Evolutionary conservation across 2,888 invertebrate species (phyloP), one percentile per base, ranked within the genome.

Genomic region (Tribolium freemani): DNA sequence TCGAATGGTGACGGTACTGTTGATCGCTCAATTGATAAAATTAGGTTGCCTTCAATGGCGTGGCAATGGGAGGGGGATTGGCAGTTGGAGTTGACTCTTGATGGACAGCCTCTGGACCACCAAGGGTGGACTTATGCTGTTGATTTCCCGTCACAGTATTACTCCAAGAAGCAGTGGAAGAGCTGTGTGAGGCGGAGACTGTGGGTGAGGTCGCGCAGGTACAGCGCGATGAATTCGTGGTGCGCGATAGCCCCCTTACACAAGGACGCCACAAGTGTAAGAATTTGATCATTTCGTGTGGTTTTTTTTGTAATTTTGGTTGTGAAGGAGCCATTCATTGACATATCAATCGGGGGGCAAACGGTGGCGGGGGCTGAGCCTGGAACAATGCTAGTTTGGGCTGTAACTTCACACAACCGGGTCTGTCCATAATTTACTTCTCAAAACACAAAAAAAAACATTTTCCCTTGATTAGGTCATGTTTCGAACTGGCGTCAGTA

Each of bases 51-150:
- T 4, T 96, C 97, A 0, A 94, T 96, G 92, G 96, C 96, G 10
- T 98, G 97, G 97, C 94, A 96, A 82, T 98, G 97, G 97, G 97
- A 98, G 88, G 95, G 95, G 2, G 96, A 96, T 78, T 97, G 97
- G 97, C 93, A 94, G 80, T 88, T 96, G 68, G 96, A 96, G 83
- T 89, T 94, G 13, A 93, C 93, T 3, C 88, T 95, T 78, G 93
- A 95, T 84, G 96, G 96, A 1, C 94, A 96, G 81, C 93, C 95
- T 2, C 87, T 97, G 73, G 95, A 95, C 82, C 94, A 95, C 84
- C 95, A 96, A 88, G 96, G 96, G 10, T 97, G 97, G 97, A 94
- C 94, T 66, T 97, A 97, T 87, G 96, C 97, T 38, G 89, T 96
- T 38, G 96, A 97, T 86, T 97, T 97, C 86, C 96, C 96, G 64